Evolutionary conservation across 2,113 vertebrate genomes (phyloP).

Genomic region (Oryzias celebensis): DNA sequence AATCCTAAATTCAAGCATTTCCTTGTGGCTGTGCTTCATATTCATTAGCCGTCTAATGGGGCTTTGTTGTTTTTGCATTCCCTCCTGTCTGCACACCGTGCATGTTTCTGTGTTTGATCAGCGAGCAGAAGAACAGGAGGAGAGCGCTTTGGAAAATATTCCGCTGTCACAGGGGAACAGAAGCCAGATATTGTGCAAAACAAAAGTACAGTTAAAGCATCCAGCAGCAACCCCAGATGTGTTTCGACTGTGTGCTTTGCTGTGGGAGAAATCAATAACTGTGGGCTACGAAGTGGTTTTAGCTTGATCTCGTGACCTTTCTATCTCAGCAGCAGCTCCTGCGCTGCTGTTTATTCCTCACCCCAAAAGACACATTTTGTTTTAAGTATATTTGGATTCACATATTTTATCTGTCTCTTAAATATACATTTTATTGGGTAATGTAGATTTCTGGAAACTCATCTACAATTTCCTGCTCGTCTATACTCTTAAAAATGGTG

Average conservation of each 20-base stretch:
- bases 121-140: slow-evolving; percentile 15
- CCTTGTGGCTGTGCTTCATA: slow-evolving; percentile 9
- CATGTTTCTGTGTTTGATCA: slow-evolving; percentile 35
- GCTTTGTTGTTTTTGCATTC: background rate
- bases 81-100: slow-evolving; percentile 16
- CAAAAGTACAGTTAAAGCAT: slow-evolving; percentile 56
- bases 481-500: too few relatives aligned
- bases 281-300: slow-evolving; percentile 64
- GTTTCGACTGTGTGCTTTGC: slow-evolving; percentile 41
- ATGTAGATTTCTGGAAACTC: background rate
- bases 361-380: slow-evolving; percentile 35
- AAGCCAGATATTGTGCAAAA: slow-evolving; percentile 57
- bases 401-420: slow-evolving; percentile 25
- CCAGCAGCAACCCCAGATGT: slow-evolving; percentile 59
- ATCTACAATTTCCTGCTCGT: too few relatives aligned
- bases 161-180: slow-evolving; percentile 32
- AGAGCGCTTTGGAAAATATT: slow-evolving; percentile 24
- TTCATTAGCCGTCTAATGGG: slow-evolving; percentile 18
- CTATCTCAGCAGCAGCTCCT: slow-evolving; percentile 48
- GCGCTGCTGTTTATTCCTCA: slow-evolving; percentile 10
- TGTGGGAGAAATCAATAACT: slow-evolving; percentile 70
- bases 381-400: slow-evolving; percentile 48
- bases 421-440: slow-evolving; percentile 2
- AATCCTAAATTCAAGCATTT: slow-evolving; percentile 13
- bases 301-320: slow-evolving; percentile 61